Evolutionary conservation across 2,888 invertebrate species (phyloP).

Genomic region (Drosophila diplacantha): DNA sequence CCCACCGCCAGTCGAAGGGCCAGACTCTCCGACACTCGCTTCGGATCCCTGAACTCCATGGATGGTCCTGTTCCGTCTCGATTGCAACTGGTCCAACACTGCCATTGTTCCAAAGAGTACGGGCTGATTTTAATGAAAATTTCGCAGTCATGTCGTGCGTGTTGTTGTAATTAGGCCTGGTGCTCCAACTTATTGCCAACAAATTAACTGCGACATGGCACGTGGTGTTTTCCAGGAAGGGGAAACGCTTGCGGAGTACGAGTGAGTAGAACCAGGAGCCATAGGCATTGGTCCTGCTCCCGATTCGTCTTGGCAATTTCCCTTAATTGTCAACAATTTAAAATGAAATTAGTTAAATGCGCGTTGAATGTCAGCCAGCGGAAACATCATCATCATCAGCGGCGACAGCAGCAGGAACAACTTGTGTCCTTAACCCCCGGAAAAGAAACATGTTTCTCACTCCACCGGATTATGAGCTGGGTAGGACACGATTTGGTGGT

Average conservation of each 20-base stretch:
- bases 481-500: conserved; percentile 39
- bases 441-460: conserved; percentile 12
- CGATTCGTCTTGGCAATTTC: conserved; percentile 70
- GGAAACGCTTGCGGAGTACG: background rate
- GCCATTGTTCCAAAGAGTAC: conserved; percentile 21
- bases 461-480: conserved; percentile 29
- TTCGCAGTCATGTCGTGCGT: conserved; percentile 71
- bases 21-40: conserved; percentile 19
- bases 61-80: conserved; percentile 49
- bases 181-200: conserved; percentile 75
- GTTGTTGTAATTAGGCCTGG: conserved; percentile 73
- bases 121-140: conserved; percentile 72
- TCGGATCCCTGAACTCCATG: conserved; percentile 23
- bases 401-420: conserved; percentile 19
- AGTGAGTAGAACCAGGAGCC: background rate
- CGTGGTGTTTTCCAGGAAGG: conserved; percentile 55
- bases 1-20: conserved; percentile 62
- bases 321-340: conserved; percentile 75
- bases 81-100: conserved; percentile 36
- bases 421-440: conserved; percentile 28
- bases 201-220: conserved; percentile 76
- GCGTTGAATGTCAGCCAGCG: conserved; percentile 70
- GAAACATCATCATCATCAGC: conserved; percentile 62
- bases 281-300: conserved; percentile 28
- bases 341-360: conserved; percentile 72